Conservation (phyloP, 2,888 invertebrate species). For the Rhagonycha fulva region DNA sequence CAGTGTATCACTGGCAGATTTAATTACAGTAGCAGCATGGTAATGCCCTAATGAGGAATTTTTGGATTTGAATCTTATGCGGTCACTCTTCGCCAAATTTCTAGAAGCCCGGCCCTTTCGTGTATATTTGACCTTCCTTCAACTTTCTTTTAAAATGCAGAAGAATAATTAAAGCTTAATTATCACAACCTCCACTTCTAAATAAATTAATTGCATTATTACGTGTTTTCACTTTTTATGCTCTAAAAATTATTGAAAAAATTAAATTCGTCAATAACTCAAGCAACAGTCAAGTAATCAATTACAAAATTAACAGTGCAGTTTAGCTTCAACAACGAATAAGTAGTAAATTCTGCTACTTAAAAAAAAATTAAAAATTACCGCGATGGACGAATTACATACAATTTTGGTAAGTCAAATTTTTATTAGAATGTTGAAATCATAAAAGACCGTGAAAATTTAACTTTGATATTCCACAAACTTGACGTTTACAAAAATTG, state of each 20-base stretch:
- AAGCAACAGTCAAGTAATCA: neutral
- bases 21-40: too few species aligned
- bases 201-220: neutral
- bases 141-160: neutral
- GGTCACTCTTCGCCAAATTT: neutral
- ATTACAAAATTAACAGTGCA: neutral
- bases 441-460: neutral
- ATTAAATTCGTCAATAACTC: neutral
- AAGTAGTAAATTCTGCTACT: neutral
- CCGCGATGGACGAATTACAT: neutral
- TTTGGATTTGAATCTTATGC: too few species aligned
- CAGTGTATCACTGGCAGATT: too few species aligned
- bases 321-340: neutral
- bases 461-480: neutral
- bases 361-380: neutral
- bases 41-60: too few species aligned
- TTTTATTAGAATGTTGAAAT: too few species aligned
- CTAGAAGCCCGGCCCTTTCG: neutral
- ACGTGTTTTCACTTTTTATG: neutral
- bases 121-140: neutral
- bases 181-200: neutral
- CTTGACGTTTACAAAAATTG: neutral
- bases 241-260: neutral
- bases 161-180: neutral
- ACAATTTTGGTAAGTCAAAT: neutral